Base-by-base conservation (phyloP, 53 echinoderm and acorn worm genomes). In the Zoroaster sp. region DNA sequence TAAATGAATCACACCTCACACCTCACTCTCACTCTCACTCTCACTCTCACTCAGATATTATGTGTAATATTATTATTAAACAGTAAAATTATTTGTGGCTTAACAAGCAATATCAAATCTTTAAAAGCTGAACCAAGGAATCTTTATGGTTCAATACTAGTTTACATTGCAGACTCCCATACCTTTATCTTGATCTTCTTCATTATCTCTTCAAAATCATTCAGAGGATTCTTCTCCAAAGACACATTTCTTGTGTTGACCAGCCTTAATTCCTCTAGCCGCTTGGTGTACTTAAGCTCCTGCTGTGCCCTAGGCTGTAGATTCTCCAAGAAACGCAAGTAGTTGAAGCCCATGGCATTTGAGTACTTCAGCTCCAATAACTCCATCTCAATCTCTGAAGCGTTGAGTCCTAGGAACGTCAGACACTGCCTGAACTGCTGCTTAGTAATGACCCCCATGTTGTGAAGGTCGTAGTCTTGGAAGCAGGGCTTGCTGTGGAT, bases 391-490 rank as follows among this genome's bases (percentile, higher is more conserved):
- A 77, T 78, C 44, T 95, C 96, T 0, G 94, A 93, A 32, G 99
- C 91, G 34, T 78, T 94, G 36, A 99, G 90, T 5, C 96, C 94
- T 34, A 99, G 90, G 79, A 94, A 99, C 18, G 95, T 93, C 63
- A 99, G 90, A 67, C 99, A 99, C 82, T 99, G 99, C 8, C 99
- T 73, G 88, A 99, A 99, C 92, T 99, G 99, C 66, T 93, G 79
- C 55, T 90, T 83, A 51, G 99, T 99, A 55, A 99, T 94, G n/a
- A 91, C 89, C 34, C 99, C 99, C 77, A 92, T 91, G 88, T 99
- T 99, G 90, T 99, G 99, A 17, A 73, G 90, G 76, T 99, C 99
- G 72, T 96, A 99, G 67, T 99, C 99, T 87, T 99, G 93, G 87
- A 96, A 99, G 87, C 96, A 96, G 4, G 96, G 96, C 72, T 99